A percentile compares a stretch with the other conserved stretches of the same genome.
phyloP scores from a whole-genome alignment of 2,113 vertebrate species.

The Amblyopsis rosae region DNA sequence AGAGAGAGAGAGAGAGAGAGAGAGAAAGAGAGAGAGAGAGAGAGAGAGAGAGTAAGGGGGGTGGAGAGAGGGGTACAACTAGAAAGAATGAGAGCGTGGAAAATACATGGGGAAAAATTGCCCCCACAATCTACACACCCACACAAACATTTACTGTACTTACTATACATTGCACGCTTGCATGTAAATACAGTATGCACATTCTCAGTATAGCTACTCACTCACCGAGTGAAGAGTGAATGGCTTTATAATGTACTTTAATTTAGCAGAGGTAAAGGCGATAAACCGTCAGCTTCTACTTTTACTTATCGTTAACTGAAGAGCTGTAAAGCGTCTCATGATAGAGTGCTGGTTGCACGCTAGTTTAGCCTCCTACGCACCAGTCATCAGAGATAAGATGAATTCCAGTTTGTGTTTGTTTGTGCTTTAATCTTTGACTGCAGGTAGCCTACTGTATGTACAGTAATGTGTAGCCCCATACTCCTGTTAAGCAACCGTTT shows the following conservation, averaged over 20 bases:
- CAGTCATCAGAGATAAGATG: too few species aligned
- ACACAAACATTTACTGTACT: not conserved
- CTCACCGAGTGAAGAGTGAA: slow-evolving; percentile 34
- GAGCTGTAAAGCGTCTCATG: not conserved
- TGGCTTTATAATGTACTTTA: slow-evolving; percentile 22
- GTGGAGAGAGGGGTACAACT: slow-evolving; percentile 21
- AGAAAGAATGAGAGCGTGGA: slow-evolving; percentile 9
- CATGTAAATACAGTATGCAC: not conserved
- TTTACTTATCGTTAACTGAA: not conserved
- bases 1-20: slow-evolving; percentile 10
- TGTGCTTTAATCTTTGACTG: too few species aligned
- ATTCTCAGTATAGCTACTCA: not conserved
- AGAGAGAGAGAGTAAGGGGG: slow-evolving; percentile 14
- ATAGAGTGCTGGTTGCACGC: not conserved
- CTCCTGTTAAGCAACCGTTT: too few species aligned
- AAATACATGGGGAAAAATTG: not conserved
- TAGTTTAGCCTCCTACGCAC: too few species aligned
- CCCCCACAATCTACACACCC: not conserved
- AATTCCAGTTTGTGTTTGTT: too few species aligned
- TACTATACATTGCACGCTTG: not conserved
- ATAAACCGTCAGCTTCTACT: slow-evolving; percentile 18
- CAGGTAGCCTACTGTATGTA: too few species aligned
- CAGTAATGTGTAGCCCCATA: too few species aligned
- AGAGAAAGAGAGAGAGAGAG: slow-evolving; percentile 12
- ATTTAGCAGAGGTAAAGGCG: slow-evolving; percentile 37